Conservation (phyloP, 2,113 vertebrate species). For the Cephalopterus ornatus region DNA sequence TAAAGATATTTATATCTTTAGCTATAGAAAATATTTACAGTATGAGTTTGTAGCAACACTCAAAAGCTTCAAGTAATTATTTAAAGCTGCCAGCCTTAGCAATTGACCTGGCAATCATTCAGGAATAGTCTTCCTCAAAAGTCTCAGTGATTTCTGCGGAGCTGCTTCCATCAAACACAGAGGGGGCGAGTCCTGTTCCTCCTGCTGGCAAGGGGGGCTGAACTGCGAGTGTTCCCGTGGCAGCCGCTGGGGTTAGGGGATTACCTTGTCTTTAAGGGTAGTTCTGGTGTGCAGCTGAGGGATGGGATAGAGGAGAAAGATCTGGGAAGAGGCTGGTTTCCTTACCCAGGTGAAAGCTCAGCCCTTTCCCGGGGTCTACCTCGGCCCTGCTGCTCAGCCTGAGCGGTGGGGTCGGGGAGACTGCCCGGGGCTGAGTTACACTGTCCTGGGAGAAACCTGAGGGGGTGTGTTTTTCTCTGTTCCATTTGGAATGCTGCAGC, state of each 20-base stretch:
- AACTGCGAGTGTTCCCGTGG: neutral
- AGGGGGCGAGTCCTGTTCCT: neutral
- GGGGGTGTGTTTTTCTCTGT: neutral
- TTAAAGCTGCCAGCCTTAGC: neutral
- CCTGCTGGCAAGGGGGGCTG: rapidly evolving
- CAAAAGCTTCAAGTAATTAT: neutral
- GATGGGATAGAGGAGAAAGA: neutral
- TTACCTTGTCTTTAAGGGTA: neutral
- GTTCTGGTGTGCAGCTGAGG: neutral
- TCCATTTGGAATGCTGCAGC: neutral
- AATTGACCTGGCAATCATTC: neutral
- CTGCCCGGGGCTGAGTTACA: neutral
- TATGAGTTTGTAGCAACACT: neutral
- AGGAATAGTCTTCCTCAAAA: neutral
- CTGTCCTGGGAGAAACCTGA: neutral
- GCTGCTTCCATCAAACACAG: neutral
- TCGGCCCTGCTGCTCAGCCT: no score
- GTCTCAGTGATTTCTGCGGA: neutral
- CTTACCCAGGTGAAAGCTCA: neutral
- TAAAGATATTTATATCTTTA: neutral
- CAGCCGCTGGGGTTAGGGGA: neutral
- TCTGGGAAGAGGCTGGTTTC: neutral
- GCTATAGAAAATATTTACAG: neutral
- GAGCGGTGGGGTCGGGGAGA: rapidly evolving
- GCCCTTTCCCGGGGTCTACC: neutral